Evolutionary conservation across 2,888 invertebrate genomes (phyloP).

Genomic region (Sinodicranocentrus sp.): DNA sequence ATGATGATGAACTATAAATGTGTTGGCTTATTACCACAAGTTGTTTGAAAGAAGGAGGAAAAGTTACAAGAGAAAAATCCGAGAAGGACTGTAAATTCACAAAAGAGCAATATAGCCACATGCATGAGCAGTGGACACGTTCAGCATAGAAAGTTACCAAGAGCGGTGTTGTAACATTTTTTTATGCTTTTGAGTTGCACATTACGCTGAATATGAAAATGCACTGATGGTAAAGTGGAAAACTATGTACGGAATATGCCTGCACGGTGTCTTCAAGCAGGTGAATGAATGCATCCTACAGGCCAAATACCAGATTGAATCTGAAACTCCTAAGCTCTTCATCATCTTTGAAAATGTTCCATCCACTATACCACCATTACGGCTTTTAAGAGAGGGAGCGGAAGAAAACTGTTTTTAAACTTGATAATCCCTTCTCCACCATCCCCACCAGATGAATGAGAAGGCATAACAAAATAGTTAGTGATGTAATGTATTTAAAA

Average conservation of each 20-base stretch:
- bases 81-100: neutral
- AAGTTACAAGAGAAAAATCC: slow-evolving; percentile 15
- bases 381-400: neutral
- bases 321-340: slow-evolving; percentile 44
- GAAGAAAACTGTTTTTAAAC: slow-evolving; percentile 51
- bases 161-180: neutral
- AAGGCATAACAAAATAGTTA: too few species aligned
- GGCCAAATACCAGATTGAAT: slow-evolving; percentile 36
- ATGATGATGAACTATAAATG: slow-evolving; percentile 42
- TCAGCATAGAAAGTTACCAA: slow-evolving; percentile 14
- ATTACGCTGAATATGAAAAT: slow-evolving; percentile 5
- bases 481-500: slow-evolving; percentile 1
- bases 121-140: too few species aligned
- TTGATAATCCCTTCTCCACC: slow-evolving; percentile 24
- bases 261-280: slow-evolving; percentile 4
- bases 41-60: slow-evolving; percentile 30
- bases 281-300: slow-evolving; percentile 30
- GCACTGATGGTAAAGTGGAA: neutral
- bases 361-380: neutral
- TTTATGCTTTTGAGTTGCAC: neutral
- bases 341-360: slow-evolving; percentile 41
- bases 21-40: slow-evolving; percentile 32
- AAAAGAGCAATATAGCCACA: neutral
- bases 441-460: neutral
- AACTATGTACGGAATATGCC: neutral